Evolutionary conservation across 2,113 vertebrate species (phyloP).

Genomic region (Fregetta grallaria): DNA sequence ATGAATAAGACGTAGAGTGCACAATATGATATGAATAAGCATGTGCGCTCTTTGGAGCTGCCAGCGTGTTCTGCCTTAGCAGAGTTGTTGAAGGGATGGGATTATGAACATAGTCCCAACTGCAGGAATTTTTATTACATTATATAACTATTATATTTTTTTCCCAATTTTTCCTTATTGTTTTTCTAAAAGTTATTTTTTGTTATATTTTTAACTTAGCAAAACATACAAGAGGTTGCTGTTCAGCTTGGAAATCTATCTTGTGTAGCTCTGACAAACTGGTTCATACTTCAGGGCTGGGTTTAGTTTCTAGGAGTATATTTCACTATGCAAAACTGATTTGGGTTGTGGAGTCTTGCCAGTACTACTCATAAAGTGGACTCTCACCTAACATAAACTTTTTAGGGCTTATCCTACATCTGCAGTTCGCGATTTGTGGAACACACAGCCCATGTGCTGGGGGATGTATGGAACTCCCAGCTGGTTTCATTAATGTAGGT

Average conservation of each 20-base stretch:
- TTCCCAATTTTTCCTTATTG: neutral
- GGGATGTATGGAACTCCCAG: constrained; percentile 31
- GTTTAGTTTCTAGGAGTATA: neutral
- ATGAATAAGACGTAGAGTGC: neutral
- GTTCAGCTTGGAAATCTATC: neutral
- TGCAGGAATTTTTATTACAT: neutral
- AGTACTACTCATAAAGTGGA: constrained; percentile 50
- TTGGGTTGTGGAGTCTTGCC: constrained; percentile 30
- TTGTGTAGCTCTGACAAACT: neutral
- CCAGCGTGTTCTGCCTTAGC: neutral
- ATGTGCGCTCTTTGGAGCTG: neutral
- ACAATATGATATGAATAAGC: neutral
- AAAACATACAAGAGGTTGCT: neutral
- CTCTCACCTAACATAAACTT: constrained; percentile 56
- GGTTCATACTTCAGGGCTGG: neutral
- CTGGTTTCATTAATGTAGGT: constrained; percentile 37
- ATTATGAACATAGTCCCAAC: neutral
- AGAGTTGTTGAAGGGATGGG: neutral
- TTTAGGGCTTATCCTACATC: constrained; percentile 51
- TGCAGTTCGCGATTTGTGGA: constrained; percentile 4
- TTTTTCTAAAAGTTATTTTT: neutral
- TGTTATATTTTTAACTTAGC: neutral
- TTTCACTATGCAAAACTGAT: neutral
- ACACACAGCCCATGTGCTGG: neutral
- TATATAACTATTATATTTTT: neutral